Evolutionary conservation across 1,140 invertebrate species (phyloP), one percentile per base, ranked within the genome.

Genomic region (Cydia pomonella): DNA sequence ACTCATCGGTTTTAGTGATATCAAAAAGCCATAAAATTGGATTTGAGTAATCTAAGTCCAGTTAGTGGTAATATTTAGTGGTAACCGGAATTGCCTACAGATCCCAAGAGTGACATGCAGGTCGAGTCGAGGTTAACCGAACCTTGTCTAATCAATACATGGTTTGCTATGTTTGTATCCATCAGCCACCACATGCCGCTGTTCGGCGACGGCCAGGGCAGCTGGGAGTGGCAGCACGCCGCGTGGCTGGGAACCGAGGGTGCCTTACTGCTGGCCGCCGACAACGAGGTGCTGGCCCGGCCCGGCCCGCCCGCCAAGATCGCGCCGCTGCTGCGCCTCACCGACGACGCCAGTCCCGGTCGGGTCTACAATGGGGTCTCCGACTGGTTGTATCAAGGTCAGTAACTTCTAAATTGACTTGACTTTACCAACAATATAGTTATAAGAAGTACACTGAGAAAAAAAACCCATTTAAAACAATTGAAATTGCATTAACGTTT

Each of bases 341-440:
- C 97, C 13, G 94, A 94, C 75, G 96, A 95, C 62, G 97, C 97
- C 0, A 83, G 94, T 53, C 95, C 96, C 3, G 96, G 96, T 29
- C 86, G 95, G 27, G 94, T 98, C 59, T 98, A 97, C 93, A 98
- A 99, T 92, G 98, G 98, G 25, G 95, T 99, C 25, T 97, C 98
- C 0, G 98, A 99, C 91, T 99, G 97, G 97, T 90, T 98, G 1
- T 99, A 99, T 93, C 97, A 98, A 95, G 97, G 97, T 97, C 63
- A n/a, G 74, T 71, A 25, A 59, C 59, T 29, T 10, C 41, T 44
- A 2, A 7, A 38, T 38, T 38, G 7, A 38, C 9, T 38, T 38
- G 7, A 38, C 9, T 10, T 38, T 10, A 38, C 33, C 9, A 38
- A 38, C 33, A 9, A 7, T 7, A 33, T 33, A 33, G 29, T 33